Evolutionary conservation across 2,888 invertebrate genomes (phyloP), one percentile per base, ranked within the genome.

Genomic region (Choristoneura rosaceana): DNA sequence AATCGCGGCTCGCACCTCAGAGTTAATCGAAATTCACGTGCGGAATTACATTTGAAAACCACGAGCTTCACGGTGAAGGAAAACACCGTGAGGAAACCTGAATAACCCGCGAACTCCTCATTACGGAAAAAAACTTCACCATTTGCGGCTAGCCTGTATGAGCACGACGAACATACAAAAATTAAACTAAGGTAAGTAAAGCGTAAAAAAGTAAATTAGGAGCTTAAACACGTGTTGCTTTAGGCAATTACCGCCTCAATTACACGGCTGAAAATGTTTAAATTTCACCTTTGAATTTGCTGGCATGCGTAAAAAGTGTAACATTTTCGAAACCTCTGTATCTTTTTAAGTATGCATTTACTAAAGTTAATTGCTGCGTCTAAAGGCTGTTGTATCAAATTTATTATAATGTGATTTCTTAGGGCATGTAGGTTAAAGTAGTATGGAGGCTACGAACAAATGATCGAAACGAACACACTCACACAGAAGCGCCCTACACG

Each of bases 121-220:
- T 60, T 60, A 60, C 41, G 9, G 38, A 15, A 38, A 9, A 38
- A 17, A 43, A 17, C 9, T 17, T 14, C 38, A 52, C 17, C 25
- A 12, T 52, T 17, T 25, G 55, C 17, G 17, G 17, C 8, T 8
- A 52, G 9, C 50, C 50, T 55, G 25, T 25, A 25, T 55, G n/a
- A 47, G 47, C 9, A 25, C 15, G 17, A 15, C 55, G 25, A 55
- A 55, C 62, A n/a, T 14, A 25, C 15, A 33, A 25, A 71, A 34
- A 55, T 55, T 55, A 61, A 65, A 71, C 66, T 14, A 65, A 70
- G 52, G 65, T 25, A 33, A 14, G 66, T n/a, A n/a, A 45, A 65
- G 65, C 65, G 66, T 71, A 61, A 71, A 71, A 70, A 71, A 66
- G 66, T 60, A 61, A 71, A 71, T 71, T 66, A 71, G 66, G 41